Conservation (phyloP, 2,797 vertebrate species). For the Sebastes minor region DNA sequence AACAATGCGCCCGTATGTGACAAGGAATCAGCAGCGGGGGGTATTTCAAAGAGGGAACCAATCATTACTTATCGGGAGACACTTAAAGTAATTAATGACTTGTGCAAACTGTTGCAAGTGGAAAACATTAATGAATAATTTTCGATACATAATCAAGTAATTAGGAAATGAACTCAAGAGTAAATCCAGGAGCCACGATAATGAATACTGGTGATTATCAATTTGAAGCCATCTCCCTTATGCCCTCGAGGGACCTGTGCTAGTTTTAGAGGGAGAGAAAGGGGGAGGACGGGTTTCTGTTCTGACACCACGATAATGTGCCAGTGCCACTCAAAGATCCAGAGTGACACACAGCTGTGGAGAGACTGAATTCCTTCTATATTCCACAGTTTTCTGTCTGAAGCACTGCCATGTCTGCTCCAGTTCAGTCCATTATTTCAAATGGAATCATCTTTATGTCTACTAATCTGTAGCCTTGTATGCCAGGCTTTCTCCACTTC, state of each 20-base stretch:
- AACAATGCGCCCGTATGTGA: slow-evolving; percentile 55
- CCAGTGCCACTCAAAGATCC: slow-evolving; percentile 73
- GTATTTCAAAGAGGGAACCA: slow-evolving; percentile 68
- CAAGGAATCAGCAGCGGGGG: slow-evolving; percentile 48
- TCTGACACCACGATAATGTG: slow-evolving; percentile 67
- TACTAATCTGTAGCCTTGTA: slow-evolving; percentile 64
- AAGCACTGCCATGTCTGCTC: slow-evolving; percentile 72
- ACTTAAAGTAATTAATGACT: slow-evolving; percentile 85
- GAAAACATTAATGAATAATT: slow-evolving; percentile 86
- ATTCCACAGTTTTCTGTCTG: slow-evolving; percentile 52
- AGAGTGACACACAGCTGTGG: slow-evolving; percentile 70
- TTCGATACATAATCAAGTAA: slow-evolving; percentile 86
- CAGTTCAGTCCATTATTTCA: slow-evolving; percentile 71
- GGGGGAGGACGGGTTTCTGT: slow-evolving; percentile 48
- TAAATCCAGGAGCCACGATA: slow-evolving; percentile 80
- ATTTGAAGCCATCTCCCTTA: slow-evolving; percentile 80
- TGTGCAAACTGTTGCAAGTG: slow-evolving; percentile 80
- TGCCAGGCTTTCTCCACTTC: slow-evolving; percentile 54
- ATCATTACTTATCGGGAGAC: slow-evolving; percentile 80
- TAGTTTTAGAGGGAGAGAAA: slow-evolving; percentile 69
- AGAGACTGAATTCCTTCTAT: slow-evolving; percentile 47
- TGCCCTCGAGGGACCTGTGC: slow-evolving; percentile 76
- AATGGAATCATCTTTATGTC: slow-evolving; percentile 70
- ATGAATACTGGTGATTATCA: slow-evolving; percentile 85
- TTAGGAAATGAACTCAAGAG: slow-evolving; percentile 85